Evolutionary conservation across 2,797 vertebrate genomes (phyloP).

Genomic region (Nasua narica): DNA sequence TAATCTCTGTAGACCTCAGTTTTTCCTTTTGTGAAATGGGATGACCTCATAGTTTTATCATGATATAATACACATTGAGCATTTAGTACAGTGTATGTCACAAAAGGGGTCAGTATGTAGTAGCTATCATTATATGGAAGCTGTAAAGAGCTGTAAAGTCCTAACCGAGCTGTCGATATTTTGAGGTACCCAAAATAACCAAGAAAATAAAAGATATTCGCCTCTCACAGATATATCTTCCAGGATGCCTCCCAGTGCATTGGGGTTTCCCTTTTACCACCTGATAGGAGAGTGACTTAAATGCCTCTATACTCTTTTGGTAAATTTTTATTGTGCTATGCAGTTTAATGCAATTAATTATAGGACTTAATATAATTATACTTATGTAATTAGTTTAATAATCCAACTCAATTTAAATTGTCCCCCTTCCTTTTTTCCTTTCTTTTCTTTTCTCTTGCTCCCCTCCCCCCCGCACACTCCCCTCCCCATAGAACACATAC

Average conservation of each 20-base stretch:
- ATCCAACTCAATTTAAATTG: slow-evolving; percentile 12
- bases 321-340: slow-evolving; percentile 24
- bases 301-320: background rate
- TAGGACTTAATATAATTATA: slow-evolving; percentile 54
- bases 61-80: background rate
- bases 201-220: background rate
- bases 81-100: background rate
- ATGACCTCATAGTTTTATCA: background rate
- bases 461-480: no score
- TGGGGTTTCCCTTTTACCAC: slow-evolving; percentile 1
- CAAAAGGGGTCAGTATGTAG: background rate
- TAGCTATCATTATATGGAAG: background rate
- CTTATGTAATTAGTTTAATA: slow-evolving; percentile 61
- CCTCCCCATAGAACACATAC: slow-evolving; percentile 37
- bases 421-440: background rate
- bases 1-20: background rate
- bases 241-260: background rate
- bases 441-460: background rate
- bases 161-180: background rate
- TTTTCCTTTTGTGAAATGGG: slow-evolving; percentile 19
- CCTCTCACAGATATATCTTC: background rate
- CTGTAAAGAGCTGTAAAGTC: background rate
- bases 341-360: slow-evolving; percentile 59
- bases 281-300: background rate
- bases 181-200: background rate